Evolutionary conservation across 2,113 vertebrate genomes (phyloP), one percentile per base, ranked within the genome.

Genomic region (Eonycteris spelaea): DNA sequence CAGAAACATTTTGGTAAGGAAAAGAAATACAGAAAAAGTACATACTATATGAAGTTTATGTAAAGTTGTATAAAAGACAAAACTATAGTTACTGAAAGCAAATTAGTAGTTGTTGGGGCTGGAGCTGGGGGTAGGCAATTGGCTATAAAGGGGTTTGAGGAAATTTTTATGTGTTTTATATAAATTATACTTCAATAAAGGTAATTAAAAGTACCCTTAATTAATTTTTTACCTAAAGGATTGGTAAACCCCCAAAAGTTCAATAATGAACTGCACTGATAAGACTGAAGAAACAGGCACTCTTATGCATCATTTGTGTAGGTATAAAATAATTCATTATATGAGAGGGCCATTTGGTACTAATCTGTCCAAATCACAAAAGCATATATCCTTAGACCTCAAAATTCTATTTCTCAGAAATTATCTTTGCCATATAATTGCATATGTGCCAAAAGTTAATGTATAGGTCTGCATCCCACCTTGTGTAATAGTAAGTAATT

Each of bases 341-440:
- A 70, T 38, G 9, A 91, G 12, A 55, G 26, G 43, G 12, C 16
- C 18, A 57, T 43, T 84, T 85, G 51, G n/a, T 67, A 85, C 12
- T 55, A 61, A 61, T 83, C 45, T 77, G 28, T 71, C 59, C 94
- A 80, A 86, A 33, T 89, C 80, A 43, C n/a, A 53, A 45, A 65
- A 65, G 7, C 16, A 30, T 43, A 24, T n/a, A 77, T 13, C 18
- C n/a, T 75, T 82, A 77, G 19, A 71, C 0, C 1, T 5, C 85
- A 40, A 51, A 89, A 71, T 71, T 85, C 21, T 88, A 43, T 91
- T 79, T 95, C 77, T 71, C 43, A 19, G 48, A 94, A 93, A 77
- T 71, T 93, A 90, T 35, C 2, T 21, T 61, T 40, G n/a, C 82
- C 19, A 53, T 63, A 59, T 55, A 33, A 26, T 67, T 83, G 30